Conservation (phyloP, 2,797 vertebrate genomes). For the Siniperca obscura region DNA sequence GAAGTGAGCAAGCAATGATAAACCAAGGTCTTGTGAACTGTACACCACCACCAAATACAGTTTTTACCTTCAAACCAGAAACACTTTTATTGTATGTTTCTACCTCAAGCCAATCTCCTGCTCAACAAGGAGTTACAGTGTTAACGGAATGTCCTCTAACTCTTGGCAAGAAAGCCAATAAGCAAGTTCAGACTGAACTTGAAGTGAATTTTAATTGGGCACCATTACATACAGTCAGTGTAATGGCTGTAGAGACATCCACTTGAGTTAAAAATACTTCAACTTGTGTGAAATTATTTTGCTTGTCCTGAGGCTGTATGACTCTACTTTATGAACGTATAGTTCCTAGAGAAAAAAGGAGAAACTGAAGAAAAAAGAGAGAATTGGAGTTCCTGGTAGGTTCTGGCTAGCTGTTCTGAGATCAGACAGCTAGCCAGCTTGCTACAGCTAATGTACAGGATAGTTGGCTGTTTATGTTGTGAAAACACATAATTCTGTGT, state of each 20-base stretch:
- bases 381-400: no score
- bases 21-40: neutral
- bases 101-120: neutral
- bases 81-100: neutral
- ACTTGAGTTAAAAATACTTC: neutral
- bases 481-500: neutral
- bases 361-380: neutral
- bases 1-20: neutral
- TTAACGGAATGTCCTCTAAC: neutral
- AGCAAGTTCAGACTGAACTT: neutral
- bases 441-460: neutral
- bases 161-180: neutral
- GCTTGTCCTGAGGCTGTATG: neutral
- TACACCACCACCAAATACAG: neutral
- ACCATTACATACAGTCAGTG: neutral
- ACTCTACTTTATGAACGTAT: neutral
- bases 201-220: neutral
- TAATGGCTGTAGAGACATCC: neutral
- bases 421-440: no score
- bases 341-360: neutral
- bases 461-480: neutral
- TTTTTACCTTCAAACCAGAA: neutral
- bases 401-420: neutral
- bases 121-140: neutral
- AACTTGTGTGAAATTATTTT: neutral